phyloP scores from a whole-genome alignment of 1,140 invertebrate genomes.

The Leptinotarsa defecta region DNA sequence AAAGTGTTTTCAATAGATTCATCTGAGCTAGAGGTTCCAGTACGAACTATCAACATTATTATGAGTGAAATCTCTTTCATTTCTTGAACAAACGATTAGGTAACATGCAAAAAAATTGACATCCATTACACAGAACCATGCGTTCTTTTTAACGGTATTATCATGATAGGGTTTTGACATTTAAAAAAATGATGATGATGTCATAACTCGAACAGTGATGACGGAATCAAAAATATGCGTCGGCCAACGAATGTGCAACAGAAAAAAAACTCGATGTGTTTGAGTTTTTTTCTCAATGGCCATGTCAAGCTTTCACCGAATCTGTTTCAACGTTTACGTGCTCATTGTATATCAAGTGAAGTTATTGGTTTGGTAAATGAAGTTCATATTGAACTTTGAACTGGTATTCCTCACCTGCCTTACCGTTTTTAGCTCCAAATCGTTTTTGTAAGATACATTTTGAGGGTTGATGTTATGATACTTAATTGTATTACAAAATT shows the following conservation, averaged over 20 bases:
- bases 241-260: neutral
- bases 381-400: too few relatives aligned
- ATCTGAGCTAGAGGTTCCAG: too few relatives aligned
- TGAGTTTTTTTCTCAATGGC: neutral
- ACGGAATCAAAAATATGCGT: conserved; percentile 12
- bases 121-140: conserved; percentile 8
- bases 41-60: conserved; percentile 1
- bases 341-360: neutral
- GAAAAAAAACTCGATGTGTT: neutral
- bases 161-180: neutral
- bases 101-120: neutral
- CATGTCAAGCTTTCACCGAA: neutral
- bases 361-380: too few relatives aligned
- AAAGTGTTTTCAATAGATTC: too few relatives aligned
- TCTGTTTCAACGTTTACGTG: neutral
- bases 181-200: neutral
- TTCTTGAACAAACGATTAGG: neutral
- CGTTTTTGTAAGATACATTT: too few relatives aligned
- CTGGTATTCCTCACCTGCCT: too few relatives aligned
- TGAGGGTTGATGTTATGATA: too few relatives aligned
- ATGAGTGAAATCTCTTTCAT: conserved; percentile 1
- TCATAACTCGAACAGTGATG: conserved; percentile 1
- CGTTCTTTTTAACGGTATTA: neutral
- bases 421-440: too few relatives aligned
- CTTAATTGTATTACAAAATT: too few relatives aligned